These are phyloP conservation scores for Diplodus sargus DNA, from an alignment of 2,797 vertebrate species.

Conservation along the genomic window DNA sequence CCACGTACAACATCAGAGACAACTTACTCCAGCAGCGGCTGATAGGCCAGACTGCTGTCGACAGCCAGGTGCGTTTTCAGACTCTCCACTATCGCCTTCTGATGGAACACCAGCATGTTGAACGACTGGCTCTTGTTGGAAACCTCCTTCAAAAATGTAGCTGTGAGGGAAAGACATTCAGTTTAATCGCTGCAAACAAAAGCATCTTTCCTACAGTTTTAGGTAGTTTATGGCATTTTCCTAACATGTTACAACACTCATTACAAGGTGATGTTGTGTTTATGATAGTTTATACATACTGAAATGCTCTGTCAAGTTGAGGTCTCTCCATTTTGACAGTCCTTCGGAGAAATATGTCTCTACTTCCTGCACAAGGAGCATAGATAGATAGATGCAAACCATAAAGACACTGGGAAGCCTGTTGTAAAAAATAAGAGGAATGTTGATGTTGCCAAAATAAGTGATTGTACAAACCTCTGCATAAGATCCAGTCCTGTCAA, in stretches of 20 bases:
- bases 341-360: conserved; percentile 97
- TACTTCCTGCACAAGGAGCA: conserved; percentile 86
- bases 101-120: conserved; percentile 96
- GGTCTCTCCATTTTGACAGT: conserved; percentile 95
- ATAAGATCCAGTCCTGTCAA: conserved; percentile 92
- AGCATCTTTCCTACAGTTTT: not conserved
- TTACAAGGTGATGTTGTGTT: not conserved
- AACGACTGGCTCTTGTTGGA: conserved; percentile 94
- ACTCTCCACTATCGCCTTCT: conserved; percentile 90
- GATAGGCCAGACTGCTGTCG: conserved; percentile 90
- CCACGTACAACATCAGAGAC: not conserved
- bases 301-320: conserved; percentile 95
- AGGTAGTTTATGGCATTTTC: too few species aligned
- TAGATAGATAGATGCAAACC: not conserved
- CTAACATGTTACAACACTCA: not conserved
- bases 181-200: not conserved
- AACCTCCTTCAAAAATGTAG: conserved; percentile 91
- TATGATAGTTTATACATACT: conserved; percentile 83
- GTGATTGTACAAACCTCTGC: conserved; percentile 87
- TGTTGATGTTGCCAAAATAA: accelerated
- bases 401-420: not conserved
- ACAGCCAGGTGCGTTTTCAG: conserved; percentile 92
- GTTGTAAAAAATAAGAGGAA: too few species aligned
- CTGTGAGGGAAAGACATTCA: conserved; percentile 72
- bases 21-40: conserved; percentile 95